These are phyloP conservation scores for Andrena hattorfiana DNA, from an alignment of 2,888 invertebrate genomes.

Conservation along the genomic window DNA sequence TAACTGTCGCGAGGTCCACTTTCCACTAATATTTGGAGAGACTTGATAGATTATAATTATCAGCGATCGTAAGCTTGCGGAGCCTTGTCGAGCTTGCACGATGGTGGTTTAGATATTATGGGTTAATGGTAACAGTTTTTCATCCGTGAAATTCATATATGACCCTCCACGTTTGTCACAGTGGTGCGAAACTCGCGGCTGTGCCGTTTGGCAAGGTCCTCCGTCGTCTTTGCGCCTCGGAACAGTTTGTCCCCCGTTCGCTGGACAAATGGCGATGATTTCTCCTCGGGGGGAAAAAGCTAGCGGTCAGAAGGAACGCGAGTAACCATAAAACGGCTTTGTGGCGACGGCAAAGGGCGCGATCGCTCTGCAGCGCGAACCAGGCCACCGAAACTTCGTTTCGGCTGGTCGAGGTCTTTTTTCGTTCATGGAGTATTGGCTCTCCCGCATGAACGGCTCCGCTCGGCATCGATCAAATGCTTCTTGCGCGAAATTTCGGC, in stretches of 20 bases:
- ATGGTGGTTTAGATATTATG: too few species aligned
- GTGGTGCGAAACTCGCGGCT: too few species aligned
- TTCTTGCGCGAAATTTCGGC: conserved; percentile 18
- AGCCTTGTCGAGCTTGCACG: too few species aligned
- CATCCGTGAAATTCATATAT: too few species aligned
- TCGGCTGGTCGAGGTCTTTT: conserved; percentile 22
- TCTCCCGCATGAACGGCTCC: conserved; percentile 34
- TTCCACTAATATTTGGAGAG: too few species aligned
- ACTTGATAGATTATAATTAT: too few species aligned
- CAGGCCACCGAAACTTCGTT: conserved; percentile 42
- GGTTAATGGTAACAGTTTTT: too few species aligned
- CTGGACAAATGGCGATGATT: conserved; percentile 30
- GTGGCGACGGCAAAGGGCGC: conserved; percentile 29
- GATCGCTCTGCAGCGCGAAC: conserved; percentile 33
- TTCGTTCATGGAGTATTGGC: conserved; percentile 52
- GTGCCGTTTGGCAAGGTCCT: too few species aligned
- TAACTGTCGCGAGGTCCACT: too few species aligned
- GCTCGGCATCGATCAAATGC: conserved; percentile 8
- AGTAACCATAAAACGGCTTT: conserved; percentile 29
- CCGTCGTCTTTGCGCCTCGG: not conserved
- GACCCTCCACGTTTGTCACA: not conserved
- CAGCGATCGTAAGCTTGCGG: too few species aligned
- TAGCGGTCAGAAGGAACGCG: conserved; percentile 22
- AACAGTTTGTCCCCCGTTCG: not conserved
- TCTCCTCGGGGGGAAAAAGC: conserved; percentile 8